Base-by-base conservation (phyloP, 2,113 vertebrate genomes). In the Anhinga anhinga region DNA sequence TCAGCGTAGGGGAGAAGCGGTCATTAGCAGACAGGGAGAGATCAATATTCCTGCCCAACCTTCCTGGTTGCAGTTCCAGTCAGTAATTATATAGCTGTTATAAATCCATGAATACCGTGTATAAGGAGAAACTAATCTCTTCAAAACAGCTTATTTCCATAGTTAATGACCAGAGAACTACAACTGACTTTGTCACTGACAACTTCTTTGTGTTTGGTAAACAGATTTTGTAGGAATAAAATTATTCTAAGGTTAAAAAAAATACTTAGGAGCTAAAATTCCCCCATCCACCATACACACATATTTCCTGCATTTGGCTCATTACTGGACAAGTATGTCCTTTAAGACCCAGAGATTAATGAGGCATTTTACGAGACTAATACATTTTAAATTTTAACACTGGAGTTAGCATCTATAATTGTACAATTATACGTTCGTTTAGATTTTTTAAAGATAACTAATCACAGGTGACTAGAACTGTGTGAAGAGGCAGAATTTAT, bases 341-440 rank as follows among this genome's bases (percentile, higher is more conserved):
- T 98, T 98, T 98, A 98, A 98, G 97, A 97, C 95, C 92, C 47
- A 56, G 94, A 95, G 95, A 98, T 98, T 98, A 98, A 98, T 98
- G 98, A 98, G 94, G 97, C 96, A 74, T 98, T 98, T 98, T 98
- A 98, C 38, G 72, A 98, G 95, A 97, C 97, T 98, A 98, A 98
- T 98, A 98, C 97, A 96, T 98, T 98, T 98, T 90, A 98, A 97
- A 97, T 97, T 98, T 97, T 98, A 97, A 97, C 98, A 95, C 95
- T 76, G 91, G 91, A 95, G 96, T 97, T 97, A 94, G 97, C 96
- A 97, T 98, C 96, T 96, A 89, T 98, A 98, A 98, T 98, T 95
- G 96, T 97, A 97, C 95, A 97, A 98, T 98, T 97, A 98, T 88
- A 72, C 61, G n/a, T 98, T 97, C 97, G 82, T 98, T 98, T 97